Conservation (phyloP, 2,797 vertebrate genomes). For the Trichosurus vulpecula region DNA sequence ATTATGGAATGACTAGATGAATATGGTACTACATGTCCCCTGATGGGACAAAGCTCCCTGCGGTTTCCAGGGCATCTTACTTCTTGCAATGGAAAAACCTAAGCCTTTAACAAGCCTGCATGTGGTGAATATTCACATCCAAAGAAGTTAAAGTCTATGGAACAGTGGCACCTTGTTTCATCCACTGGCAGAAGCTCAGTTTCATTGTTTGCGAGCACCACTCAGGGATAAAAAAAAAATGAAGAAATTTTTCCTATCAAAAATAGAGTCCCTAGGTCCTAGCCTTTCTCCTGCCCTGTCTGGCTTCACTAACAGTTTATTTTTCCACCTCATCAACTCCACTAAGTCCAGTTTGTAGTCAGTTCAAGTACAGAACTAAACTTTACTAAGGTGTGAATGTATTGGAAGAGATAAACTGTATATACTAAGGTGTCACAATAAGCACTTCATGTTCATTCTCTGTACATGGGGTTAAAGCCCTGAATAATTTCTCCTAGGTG, state of each 20-base stretch:
- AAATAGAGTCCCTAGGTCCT: not conserved
- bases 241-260: not conserved
- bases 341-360: fast-evolving
- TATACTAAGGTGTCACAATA: not conserved
- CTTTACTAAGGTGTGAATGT: not conserved
- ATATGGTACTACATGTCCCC: not conserved
- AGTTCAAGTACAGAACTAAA: not conserved
- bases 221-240: fast-evolving
- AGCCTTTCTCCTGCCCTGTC: not conserved
- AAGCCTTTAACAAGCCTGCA: not conserved
- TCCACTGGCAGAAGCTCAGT: not conserved
- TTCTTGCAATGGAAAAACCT: not conserved
- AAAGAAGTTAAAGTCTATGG: not conserved
- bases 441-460: not conserved
- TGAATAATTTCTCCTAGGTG: not conserved
- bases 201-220: not conserved
- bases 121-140: not conserved
- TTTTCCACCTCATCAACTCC: too few relatives aligned
- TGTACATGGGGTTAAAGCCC: not conserved
- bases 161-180: not conserved
- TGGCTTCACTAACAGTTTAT: not conserved
- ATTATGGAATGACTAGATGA: constrained; percentile 37
- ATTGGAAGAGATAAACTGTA: not conserved
- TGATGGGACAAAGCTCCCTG: not conserved
- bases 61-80: not conserved